Evolutionary conservation across 1,140 invertebrate genomes (phyloP), one percentile per base, ranked within the genome.

Genomic region (Stratiolaelaps scimitus): DNA sequence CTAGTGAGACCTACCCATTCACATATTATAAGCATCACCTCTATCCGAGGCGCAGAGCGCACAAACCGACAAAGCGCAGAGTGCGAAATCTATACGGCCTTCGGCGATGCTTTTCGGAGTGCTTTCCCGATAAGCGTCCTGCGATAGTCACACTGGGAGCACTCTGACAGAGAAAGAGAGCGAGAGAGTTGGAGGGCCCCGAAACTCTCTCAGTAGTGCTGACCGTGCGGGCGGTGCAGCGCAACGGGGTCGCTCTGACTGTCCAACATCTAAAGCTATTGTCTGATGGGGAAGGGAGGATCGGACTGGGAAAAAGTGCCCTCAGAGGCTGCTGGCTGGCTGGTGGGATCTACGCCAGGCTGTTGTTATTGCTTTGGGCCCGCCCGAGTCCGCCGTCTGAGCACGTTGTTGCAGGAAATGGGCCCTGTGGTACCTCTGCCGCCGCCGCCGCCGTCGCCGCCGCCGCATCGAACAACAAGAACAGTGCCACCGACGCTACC

Each of bases 71-170:
- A 23, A 26, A 60, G 15, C 53, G 53, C 26, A 40, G 34, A 40
- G 34, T 40, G 10, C 34, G 10, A 40, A 40, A 40, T 40, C 34
- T 40, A 40, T 40, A 40, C 34, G 10, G 10, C 10, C 34, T 40
- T 40, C 53, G 13, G 53, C 17, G 23, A 26, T 26, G 53, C 53
- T 15, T 60, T 60, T 60, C 20, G 34, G 53, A 60, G 53, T 34
- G 53, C 34, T 60, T 60, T 34, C 34, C 53, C 53, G 53, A 60
- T 60, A 60, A 60, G 23, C 26, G 15, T 17, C 53, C 34, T 17
- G 26, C 10, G 34, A 40, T 40, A 40, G 34, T 26, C 15, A 17
- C 2, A 23, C 17, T 26, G 53, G 26, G 15, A 28, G 19, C 47
- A 28, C 19, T 48, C 47, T 7, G 47, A 23, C 47, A 20, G 26